Conservation (phyloP, 2,888 invertebrate genomes). For the Cryptus viduatorius region DNA sequence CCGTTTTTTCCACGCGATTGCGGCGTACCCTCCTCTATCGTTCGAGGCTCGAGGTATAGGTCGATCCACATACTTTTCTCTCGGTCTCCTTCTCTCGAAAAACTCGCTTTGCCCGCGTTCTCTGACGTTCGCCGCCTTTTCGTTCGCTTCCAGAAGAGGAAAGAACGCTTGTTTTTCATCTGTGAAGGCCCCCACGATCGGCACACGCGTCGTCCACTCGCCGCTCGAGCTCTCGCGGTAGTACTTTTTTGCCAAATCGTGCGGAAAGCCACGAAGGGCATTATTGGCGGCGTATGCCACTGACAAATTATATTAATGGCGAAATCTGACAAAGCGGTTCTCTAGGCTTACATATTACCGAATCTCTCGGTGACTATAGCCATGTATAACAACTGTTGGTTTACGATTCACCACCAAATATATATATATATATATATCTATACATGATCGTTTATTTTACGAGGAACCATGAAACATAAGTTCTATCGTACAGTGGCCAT, state of each 20-base stretch:
- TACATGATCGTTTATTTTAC: constrained; percentile 10
- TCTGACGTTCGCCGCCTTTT: constrained; percentile 69
- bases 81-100: constrained; percentile 34
- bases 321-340: constrained; percentile 66
- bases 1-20: constrained; percentile 81
- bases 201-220: constrained; percentile 75
- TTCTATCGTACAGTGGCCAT: neutral
- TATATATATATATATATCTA: constrained; percentile 1
- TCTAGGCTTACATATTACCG: constrained; percentile 23
- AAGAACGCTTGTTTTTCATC: constrained; percentile 78
- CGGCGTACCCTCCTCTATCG: constrained; percentile 72
- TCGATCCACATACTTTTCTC: constrained; percentile 49
- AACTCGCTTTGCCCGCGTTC: constrained; percentile 56
- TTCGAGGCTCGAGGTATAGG: constrained; percentile 48
- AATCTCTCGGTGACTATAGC: constrained; percentile 14
- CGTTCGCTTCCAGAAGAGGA: constrained; percentile 61
- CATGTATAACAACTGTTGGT: constrained; percentile 14
- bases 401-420: constrained; percentile 8
- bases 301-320: constrained; percentile 84
- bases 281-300: constrained; percentile 79
- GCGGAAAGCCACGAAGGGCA: constrained; percentile 80
- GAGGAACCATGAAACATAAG: constrained; percentile 24
- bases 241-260: constrained; percentile 84
- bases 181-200: constrained; percentile 59
- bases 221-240: constrained; percentile 68